Percentiles rank a stretch among this genome's conserved stretches.
phyloP scores from a whole-genome alignment of 2,113 vertebrate species.

The Ceuthmochares aereus region DNA sequence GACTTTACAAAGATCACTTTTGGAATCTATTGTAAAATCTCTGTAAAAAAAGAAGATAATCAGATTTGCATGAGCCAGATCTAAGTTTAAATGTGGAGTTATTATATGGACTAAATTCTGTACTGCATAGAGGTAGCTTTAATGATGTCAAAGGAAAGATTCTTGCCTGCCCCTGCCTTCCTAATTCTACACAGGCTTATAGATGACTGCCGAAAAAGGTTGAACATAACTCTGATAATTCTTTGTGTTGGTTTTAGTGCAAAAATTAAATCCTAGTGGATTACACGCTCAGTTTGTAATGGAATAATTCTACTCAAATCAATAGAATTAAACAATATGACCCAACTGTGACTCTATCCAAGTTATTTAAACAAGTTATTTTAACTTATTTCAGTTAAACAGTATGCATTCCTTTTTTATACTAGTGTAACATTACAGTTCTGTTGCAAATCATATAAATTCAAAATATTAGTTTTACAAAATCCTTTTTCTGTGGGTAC shows the following conservation, averaged over 20 bases:
- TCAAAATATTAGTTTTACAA: not conserved
- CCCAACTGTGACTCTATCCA: not conserved
- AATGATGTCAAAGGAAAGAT: not conserved
- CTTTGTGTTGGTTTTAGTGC: not conserved
- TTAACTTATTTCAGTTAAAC: not conserved
- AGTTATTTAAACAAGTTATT: not conserved
- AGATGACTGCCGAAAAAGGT: not conserved
- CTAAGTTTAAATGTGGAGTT: not conserved
- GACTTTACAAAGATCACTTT: not conserved
- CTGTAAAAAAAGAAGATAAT: not conserved
- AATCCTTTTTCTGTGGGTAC: not conserved
- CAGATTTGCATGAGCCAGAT: not conserved
- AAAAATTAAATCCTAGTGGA: not conserved
- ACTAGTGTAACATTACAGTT: not conserved
- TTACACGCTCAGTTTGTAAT: not conserved
- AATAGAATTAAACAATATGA: not conserved
- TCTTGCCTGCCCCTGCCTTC: not conserved
- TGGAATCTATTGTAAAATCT: not conserved
- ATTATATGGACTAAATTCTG: not conserved
- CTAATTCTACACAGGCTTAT: not conserved
- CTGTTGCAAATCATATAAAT: not conserved
- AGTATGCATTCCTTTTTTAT: not conserved
- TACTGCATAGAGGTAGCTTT: not conserved
- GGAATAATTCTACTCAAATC: not conserved
- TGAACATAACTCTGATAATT: not conserved